Percentiles rank a stretch among this genome's conserved stretches.
Conservation (phyloP, 2,888 invertebrate species). For the Onthophagus sagittarius region DNA sequence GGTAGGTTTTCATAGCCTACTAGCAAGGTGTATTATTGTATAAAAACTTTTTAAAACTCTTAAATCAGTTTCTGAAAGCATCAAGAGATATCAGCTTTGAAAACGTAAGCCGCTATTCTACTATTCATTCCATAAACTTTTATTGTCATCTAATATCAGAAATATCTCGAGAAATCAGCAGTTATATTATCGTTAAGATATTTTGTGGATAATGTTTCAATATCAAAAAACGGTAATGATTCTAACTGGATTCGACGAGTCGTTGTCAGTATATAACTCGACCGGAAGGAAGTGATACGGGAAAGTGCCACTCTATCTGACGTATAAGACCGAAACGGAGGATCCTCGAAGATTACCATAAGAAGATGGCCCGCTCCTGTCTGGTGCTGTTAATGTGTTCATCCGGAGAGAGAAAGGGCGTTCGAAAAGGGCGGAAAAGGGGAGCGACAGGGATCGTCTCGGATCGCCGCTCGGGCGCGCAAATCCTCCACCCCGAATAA, state of each 20-base stretch:
- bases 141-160: no score
- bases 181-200: no score
- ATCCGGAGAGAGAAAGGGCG: slow-evolving; percentile 32
- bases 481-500: slow-evolving; percentile 33
- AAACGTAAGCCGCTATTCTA: no score
- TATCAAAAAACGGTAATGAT: background rate
- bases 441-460: slow-evolving; percentile 37
- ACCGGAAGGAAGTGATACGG: slow-evolving; percentile 1
- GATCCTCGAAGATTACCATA: slow-evolving; percentile 38
- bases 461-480: slow-evolving; percentile 30
- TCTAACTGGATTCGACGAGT: background rate
- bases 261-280: background rate
- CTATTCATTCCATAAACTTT: no score
- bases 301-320: slow-evolving; percentile 5
- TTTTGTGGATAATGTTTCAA: no score
- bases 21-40: no score
- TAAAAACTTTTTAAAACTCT: no score
- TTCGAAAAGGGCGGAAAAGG: slow-evolving; percentile 28
- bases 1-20: no score
- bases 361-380: slow-evolving; percentile 40
- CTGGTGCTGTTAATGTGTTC: slow-evolving; percentile 44
- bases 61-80: no score
- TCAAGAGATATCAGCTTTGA: no score
- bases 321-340: background rate
- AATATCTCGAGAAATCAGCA: no score